phyloP scores from a whole-genome alignment of 2,113 vertebrate genomes.

The Nannobrachium achirus region DNA sequence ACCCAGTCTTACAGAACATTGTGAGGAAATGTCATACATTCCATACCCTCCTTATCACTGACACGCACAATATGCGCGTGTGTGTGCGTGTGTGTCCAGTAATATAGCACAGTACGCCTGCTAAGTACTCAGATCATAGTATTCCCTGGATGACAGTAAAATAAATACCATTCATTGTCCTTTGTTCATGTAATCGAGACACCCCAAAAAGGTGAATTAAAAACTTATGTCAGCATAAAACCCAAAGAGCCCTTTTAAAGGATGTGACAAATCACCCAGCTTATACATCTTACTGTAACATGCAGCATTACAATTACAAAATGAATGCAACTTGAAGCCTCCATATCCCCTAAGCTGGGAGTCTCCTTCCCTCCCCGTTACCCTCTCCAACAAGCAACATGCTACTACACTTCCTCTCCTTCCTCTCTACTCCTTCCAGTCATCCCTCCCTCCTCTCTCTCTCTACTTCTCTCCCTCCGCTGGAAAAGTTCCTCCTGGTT shows the following conservation, averaged over 20 bases:
- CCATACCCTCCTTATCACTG: slow-evolving; percentile 65
- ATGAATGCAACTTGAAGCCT: slow-evolving; percentile 15
- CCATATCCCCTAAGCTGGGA: slow-evolving; percentile 31
- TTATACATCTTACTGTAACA: not conserved
- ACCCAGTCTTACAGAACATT: slow-evolving; percentile 37
- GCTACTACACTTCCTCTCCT: slow-evolving; percentile 74
- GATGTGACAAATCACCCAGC: not conserved
- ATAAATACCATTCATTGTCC: too few relatives aligned
- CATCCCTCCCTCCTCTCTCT: slow-evolving; percentile 46
- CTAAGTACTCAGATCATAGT: not conserved
- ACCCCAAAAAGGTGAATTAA: not conserved
- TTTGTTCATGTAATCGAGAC: too few relatives aligned
- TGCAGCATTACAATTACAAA: slow-evolving; percentile 12
- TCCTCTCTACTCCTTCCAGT: slow-evolving; percentile 69
- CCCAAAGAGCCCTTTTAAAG: not conserved
- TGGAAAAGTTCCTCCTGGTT: slow-evolving; percentile 77
- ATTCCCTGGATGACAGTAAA: too few relatives aligned
- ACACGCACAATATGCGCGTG: not conserved
- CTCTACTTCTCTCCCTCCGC: slow-evolving; percentile 46
- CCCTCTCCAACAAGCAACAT: slow-evolving; percentile 42
- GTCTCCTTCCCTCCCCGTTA: slow-evolving; percentile 18
- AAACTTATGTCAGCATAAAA: not conserved
- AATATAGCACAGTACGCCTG: not conserved
- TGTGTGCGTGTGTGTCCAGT: too few relatives aligned
- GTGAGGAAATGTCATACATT: slow-evolving; percentile 74